Conservation (phyloP, 30 jellyfish, hydroid and myxozoan species). For the Mastigias papua region DNA sequence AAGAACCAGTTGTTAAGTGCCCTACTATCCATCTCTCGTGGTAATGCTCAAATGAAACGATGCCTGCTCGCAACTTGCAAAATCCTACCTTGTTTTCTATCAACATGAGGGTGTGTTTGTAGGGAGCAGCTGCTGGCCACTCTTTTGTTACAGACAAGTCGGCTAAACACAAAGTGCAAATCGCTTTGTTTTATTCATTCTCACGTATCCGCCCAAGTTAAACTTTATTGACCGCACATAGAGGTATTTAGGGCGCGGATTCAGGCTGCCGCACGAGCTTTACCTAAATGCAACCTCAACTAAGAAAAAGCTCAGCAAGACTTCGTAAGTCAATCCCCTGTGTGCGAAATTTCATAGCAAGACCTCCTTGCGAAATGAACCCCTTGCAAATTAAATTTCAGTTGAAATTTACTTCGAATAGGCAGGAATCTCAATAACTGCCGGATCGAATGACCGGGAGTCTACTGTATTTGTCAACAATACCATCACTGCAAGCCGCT, state of each 20-base stretch:
- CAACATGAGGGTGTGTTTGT: slow-evolving; percentile 11
- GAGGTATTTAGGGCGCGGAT: slow-evolving; percentile 31
- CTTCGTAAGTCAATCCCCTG: too few species aligned
- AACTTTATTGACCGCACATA: slow-evolving; percentile 49
- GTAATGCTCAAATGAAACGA: slow-evolving; percentile 36
- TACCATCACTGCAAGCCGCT: too few species aligned
- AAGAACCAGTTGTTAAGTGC: neutral
- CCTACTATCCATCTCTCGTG: slow-evolving; percentile 48
- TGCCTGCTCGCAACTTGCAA: slow-evolving; percentile 43
- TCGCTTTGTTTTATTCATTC: slow-evolving; percentile 54
- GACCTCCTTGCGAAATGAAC: too few species aligned
- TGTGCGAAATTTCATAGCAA: too few species aligned
- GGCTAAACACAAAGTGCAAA: slow-evolving; percentile 42
- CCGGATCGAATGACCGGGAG: too few species aligned
- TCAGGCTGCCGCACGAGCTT: slow-evolving; percentile 16
- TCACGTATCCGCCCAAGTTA: slow-evolving; percentile 69
- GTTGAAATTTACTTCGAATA: too few species aligned
- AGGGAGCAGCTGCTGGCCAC: slow-evolving; percentile 53
- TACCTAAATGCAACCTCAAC: neutral
- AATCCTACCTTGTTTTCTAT: slow-evolving; percentile 35
- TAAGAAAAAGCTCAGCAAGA: neutral
- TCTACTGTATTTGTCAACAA: too few species aligned
- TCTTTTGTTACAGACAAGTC: slow-evolving; percentile 57
- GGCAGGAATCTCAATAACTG: too few species aligned
- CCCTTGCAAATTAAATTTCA: too few species aligned